Conservation (phyloP, 2,797 vertebrate species). For the Leptoclinus maculatus region DNA sequence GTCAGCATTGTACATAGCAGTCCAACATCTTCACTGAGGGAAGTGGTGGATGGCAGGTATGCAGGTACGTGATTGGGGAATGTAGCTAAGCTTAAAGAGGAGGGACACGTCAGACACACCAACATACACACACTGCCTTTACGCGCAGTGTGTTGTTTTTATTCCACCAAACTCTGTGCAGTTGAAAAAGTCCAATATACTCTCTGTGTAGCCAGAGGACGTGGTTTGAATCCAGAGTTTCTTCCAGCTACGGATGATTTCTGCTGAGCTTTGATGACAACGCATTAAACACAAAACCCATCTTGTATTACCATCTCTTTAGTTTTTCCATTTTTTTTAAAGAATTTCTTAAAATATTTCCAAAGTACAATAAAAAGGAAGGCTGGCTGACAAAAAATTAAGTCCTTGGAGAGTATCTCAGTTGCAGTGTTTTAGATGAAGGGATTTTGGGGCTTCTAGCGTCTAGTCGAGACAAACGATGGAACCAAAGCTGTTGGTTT, state of each 20-base stretch:
- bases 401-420: slow-evolving; percentile 29
- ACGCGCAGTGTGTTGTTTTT: background rate
- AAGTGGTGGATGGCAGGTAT: background rate
- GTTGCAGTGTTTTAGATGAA: slow-evolving; percentile 30
- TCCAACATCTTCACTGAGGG: background rate
- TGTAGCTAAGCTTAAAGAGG: background rate
- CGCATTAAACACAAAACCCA: slow-evolving; percentile 16
- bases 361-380: slow-evolving; percentile 9
- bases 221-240: slow-evolving; percentile 17
- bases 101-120: background rate
- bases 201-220: slow-evolving; percentile 2
- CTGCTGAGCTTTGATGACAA: slow-evolving; percentile 12
- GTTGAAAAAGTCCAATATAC: slow-evolving; percentile 1
- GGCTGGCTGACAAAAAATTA: slow-evolving; percentile 14
- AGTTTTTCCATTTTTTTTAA: background rate
- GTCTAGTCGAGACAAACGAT: slow-evolving; percentile 21
- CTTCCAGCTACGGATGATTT: slow-evolving; percentile 9
- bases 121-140: background rate
- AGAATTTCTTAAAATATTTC: slow-evolving; percentile 4
- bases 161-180: background rate
- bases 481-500: slow-evolving; percentile 34
- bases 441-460: slow-evolving; percentile 11
- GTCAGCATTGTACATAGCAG: background rate
- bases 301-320: slow-evolving; percentile 2
- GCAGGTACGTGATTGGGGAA: background rate